Conservation (phyloP, 2,797 vertebrate genomes). For the Gymnoscopelus microlampas region DNA sequence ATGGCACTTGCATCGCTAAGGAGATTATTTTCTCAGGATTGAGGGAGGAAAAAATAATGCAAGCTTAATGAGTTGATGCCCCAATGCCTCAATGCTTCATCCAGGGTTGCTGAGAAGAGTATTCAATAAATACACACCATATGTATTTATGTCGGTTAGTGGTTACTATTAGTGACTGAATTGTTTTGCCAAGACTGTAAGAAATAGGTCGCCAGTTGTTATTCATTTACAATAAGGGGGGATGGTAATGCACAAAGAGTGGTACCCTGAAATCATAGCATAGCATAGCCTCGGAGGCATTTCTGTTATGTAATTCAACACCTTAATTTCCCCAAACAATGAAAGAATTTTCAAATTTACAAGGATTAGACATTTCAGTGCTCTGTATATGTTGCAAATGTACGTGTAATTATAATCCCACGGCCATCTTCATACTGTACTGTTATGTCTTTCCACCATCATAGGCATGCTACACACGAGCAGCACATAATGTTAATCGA, state of each 20-base stretch:
- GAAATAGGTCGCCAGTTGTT: background rate
- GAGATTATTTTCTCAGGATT: constrained; percentile 12
- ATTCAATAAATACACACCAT: background rate
- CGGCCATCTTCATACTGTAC: background rate
- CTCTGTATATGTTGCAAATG: background rate
- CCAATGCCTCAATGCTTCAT: background rate
- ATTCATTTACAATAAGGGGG: background rate
- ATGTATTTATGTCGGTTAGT: constrained; percentile 1
- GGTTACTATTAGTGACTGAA: constrained; percentile 15
- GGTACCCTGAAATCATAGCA: background rate
- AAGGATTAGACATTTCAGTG: background rate
- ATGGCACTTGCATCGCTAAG: background rate
- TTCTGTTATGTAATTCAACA: background rate
- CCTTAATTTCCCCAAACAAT: background rate
- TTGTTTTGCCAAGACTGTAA: background rate
- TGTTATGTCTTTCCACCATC: background rate
- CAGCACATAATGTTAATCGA: background rate
- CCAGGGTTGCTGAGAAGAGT: background rate
- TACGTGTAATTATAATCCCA: background rate
- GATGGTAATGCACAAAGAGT: background rate
- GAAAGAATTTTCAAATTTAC: background rate
- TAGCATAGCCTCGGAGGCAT: background rate
- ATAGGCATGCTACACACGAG: background rate
- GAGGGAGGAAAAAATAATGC: constrained; percentile 8
- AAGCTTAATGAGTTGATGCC: constrained; percentile 21